A percentile compares a stretch with the other conserved stretches of the same genome.
These are phyloP conservation scores for Girardinus metallicus DNA, from an alignment of 2,797 vertebrate genomes.

Conservation along the genomic window DNA sequence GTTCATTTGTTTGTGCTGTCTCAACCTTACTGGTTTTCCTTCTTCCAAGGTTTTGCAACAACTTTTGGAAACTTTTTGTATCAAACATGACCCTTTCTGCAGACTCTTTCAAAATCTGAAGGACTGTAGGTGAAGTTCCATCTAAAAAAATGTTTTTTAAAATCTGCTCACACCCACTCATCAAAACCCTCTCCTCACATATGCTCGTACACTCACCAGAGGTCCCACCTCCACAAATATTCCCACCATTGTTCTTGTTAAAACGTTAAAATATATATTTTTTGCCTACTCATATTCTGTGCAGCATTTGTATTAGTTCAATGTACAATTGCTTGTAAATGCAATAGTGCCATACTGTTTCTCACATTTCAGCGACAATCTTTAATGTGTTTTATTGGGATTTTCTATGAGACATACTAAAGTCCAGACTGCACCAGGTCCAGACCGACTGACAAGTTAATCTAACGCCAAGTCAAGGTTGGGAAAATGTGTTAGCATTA, in stretches of 20 bases:
- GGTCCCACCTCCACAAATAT: slow-evolving; percentile 38
- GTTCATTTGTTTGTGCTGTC: slow-evolving; percentile 2
- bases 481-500: neutral
- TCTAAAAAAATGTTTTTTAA: slow-evolving; percentile 35
- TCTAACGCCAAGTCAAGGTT: neutral
- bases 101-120: slow-evolving; percentile 48
- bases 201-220: slow-evolving; percentile 30
- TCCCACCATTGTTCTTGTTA: slow-evolving; percentile 14
- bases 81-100: slow-evolving; percentile 38
- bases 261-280: slow-evolving; percentile 20
- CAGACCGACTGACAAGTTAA: neutral
- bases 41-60: neutral
- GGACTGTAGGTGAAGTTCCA: slow-evolving; percentile 25
- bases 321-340: neutral
- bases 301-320: neutral
- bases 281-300: slow-evolving; percentile 1
- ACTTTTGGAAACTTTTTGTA: neutral
- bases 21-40: neutral
- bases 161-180: slow-evolving; percentile 49
- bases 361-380: neutral
- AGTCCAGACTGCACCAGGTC: neutral
- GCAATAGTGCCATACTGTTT: neutral
- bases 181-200: slow-evolving; percentile 40
- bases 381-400: neutral
- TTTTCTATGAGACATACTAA: neutral